Conservation (phyloP, 1,140 invertebrate species). For the Gryllus bimaculatus region DNA sequence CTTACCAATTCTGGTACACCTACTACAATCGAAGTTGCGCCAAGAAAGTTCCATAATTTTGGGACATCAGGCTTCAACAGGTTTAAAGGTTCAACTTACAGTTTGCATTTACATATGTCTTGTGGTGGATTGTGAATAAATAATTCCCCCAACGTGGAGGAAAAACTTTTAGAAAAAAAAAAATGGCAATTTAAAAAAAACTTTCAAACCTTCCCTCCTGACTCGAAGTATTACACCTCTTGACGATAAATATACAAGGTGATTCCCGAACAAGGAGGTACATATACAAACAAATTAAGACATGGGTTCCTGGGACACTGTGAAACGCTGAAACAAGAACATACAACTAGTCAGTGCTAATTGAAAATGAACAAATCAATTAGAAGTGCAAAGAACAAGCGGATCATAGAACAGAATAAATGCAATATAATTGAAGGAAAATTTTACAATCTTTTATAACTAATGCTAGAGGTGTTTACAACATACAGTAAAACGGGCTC, state of each 20-base stretch:
- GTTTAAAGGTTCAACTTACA: slow-evolving; percentile 17
- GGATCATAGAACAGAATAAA: too few species aligned
- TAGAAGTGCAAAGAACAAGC: too few species aligned
- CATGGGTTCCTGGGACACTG: slow-evolving; percentile 73
- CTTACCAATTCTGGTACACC: slow-evolving; percentile 50
- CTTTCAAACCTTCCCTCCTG: too few species aligned
- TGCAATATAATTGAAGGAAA: too few species aligned
- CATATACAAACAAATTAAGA: slow-evolving; percentile 77
- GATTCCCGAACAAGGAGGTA: slow-evolving; percentile 58
- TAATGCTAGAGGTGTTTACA: too few species aligned
- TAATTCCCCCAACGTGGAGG: slow-evolving; percentile 82
- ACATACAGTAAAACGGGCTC: too few species aligned
- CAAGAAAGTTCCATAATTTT: slow-evolving; percentile 65
- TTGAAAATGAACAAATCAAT: background rate
- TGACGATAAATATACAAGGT: slow-evolving; percentile 63
- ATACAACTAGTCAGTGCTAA: background rate
- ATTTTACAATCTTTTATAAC: too few species aligned
- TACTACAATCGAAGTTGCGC: slow-evolving; percentile 67
- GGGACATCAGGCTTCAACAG: slow-evolving; percentile 43
- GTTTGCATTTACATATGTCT: slow-evolving; percentile 38
- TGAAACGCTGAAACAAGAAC: slow-evolving; percentile 38
- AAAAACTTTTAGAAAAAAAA: slow-evolving; percentile 71
- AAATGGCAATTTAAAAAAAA: too few species aligned
- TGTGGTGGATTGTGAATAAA: slow-evolving; percentile 57
- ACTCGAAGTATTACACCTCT: slow-evolving; percentile 26